These are phyloP conservation scores for Carapus acus DNA, from an alignment of 2,797 vertebrate genomes.

Conservation along the genomic window DNA sequence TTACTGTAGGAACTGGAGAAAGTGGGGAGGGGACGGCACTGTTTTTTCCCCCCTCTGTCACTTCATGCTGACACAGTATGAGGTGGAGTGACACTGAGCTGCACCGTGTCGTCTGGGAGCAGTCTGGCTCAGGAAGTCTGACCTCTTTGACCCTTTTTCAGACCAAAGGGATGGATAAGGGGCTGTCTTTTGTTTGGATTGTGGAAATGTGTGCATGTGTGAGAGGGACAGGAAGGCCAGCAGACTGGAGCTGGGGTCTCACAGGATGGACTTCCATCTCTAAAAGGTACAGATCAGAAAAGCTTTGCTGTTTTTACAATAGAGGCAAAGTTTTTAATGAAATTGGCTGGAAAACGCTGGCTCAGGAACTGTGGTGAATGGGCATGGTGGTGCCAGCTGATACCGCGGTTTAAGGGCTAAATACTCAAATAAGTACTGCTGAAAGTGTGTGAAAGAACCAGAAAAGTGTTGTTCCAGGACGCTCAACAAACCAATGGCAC, in stretches of 20 bases:
- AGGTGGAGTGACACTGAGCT: constrained; percentile 69
- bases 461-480: constrained; percentile 10
- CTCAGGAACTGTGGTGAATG: constrained; percentile 43
- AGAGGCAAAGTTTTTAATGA: constrained; percentile 50
- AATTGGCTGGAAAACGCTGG: constrained; percentile 51
- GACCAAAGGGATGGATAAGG: constrained; percentile 39
- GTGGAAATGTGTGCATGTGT: constrained; percentile 46
- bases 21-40: constrained; percentile 11
- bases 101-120: constrained; percentile 55
- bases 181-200: constrained; percentile 51
- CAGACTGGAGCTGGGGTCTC: constrained; percentile 36
- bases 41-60: constrained; percentile 62
- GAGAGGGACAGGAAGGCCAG: constrained; percentile 13
- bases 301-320: constrained; percentile 50
- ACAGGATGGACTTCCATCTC: constrained; percentile 44
- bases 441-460: constrained; percentile 27
- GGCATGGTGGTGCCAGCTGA: constrained; percentile 25
- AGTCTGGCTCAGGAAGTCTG: constrained; percentile 54
- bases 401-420: constrained; percentile 26
- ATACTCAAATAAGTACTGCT: constrained; percentile 23
- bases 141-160: constrained; percentile 52
- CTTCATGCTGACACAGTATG: constrained; percentile 68
- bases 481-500: not conserved
- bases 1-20: constrained; percentile 42
- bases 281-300: constrained; percentile 57